Conservation (phyloP, 2,888 invertebrate species). For the Hirtodrosophila histrioides region DNA sequence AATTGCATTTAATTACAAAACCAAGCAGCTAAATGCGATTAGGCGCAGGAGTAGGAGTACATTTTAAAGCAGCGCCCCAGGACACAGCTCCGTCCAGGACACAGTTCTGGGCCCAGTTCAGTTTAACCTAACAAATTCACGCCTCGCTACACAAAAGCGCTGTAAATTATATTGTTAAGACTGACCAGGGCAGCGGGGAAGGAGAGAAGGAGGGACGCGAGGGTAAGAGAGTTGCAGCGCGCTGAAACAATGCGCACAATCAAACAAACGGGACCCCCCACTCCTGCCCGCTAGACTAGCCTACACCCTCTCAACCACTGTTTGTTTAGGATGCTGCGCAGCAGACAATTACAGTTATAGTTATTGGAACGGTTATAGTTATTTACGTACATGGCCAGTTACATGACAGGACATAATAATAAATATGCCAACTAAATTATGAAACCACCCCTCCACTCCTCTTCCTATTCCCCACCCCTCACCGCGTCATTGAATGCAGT, state of each 20-base stretch:
- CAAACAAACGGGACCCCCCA: conserved; percentile 38
- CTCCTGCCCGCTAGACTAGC: neutral
- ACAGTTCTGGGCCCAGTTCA: no score
- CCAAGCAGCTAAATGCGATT: conserved; percentile 69
- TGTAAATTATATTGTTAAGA: conserved; percentile 76
- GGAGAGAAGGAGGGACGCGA: conserved; percentile 2
- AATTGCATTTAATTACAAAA: conserved; percentile 69
- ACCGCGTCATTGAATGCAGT: neutral
- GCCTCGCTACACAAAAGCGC: conserved; percentile 79
- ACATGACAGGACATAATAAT: conserved; percentile 71
- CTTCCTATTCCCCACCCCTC: neutral
- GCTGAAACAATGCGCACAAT: conserved; percentile 65
- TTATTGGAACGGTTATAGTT: conserved; percentile 14
- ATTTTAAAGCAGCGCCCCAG: conserved; percentile 35
- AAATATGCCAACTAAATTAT: conserved; percentile 78
- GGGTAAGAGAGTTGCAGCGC: conserved; percentile 43
- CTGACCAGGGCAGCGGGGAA: conserved; percentile 39
- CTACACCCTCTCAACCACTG: conserved; percentile 30
- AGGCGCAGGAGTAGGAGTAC: conserved; percentile 39
- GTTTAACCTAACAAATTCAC: conserved; percentile 70
- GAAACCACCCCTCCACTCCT: conserved; percentile 43
- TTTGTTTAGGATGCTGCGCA: conserved; percentile 70
- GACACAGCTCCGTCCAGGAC: neutral
- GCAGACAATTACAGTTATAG: conserved; percentile 7
- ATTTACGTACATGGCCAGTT: conserved; percentile 39